Evolutionary conservation across 1,140 invertebrate genomes (phyloP), one percentile per base, ranked within the genome.

Genomic region (Diprion similis): DNA sequence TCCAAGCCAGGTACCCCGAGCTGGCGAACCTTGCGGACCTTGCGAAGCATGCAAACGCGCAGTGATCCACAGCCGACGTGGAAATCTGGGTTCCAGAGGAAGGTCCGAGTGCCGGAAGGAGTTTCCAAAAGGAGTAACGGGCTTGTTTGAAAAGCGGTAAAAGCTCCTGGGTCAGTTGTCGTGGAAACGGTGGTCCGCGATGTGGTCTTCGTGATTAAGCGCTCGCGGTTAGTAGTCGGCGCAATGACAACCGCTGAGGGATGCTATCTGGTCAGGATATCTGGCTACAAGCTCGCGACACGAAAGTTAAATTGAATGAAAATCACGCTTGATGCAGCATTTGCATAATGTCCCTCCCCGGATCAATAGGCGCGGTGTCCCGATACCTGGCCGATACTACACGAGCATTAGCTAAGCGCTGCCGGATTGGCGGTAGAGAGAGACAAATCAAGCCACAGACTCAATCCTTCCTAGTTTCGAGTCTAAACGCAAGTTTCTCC

Each of bases 271-370:
- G 81, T 83, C 80, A 75, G 78, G 77, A 76, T 83, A 83, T 83
- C 81, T 83, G 81, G 81, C 78, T 79, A 83, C 81, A 82, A 83
- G 81, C 80, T 78, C 79, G 78, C 80, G 82, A 83, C 82, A 82
- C 74, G 80, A 78, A 75, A 78, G 78, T 82, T 83, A 83, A 83
- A 83, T 82, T 83, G 80, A 83, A 83, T 83, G 80, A 83, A 83
- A 82, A 82, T 82, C 82, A 82, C 82, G 81, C 82, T 83, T 83
- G 82, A 82, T 80, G 79, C 80, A 78, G 80, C 82, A 82, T 83
- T 83, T 82, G 82, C 82, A 82, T 83, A 83, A 83, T 82, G 82
- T 81, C 82, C 79, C 24, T 37, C 24, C 80, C 82, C 80, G 82
- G 77, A 78, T 82, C 80, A 75, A 79, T 78, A 78, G 79, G 78